Evolutionary conservation across 2,888 invertebrate species (phyloP).

Genomic region (Heliconius sara): DNA sequence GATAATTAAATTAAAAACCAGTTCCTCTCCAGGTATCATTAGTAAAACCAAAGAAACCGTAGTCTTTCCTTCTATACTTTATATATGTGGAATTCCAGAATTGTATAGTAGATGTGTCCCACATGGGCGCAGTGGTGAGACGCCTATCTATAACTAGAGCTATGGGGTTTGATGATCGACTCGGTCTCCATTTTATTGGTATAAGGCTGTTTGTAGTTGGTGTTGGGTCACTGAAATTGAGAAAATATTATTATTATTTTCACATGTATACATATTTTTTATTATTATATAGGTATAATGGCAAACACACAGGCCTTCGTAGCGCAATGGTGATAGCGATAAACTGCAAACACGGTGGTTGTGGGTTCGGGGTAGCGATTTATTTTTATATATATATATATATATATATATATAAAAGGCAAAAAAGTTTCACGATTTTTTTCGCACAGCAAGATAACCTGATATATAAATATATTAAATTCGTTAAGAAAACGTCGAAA

Average conservation of each 20-base stretch:
- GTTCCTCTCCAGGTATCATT: slow-evolving; percentile 37
- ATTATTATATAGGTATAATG: background rate
- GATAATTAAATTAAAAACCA: background rate
- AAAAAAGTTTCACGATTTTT: too few species aligned
- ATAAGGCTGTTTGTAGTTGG: slow-evolving; percentile 60
- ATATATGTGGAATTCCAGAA: slow-evolving; percentile 76
- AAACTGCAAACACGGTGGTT: too few species aligned
- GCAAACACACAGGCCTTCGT: too few species aligned
- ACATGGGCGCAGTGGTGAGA: slow-evolving; percentile 66
- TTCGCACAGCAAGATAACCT: too few species aligned
- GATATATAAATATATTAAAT: too few species aligned
- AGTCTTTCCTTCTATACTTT: slow-evolving; percentile 63
- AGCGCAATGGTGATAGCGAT: too few species aligned
- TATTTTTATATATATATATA: too few species aligned
- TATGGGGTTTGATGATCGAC: slow-evolving; percentile 64
- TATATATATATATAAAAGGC: too few species aligned
- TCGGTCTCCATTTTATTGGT: slow-evolving; percentile 71
- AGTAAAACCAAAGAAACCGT: slow-evolving; percentile 47
- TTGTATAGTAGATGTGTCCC: slow-evolving; percentile 61
- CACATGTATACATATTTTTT: background rate
- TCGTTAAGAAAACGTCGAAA: too few species aligned
- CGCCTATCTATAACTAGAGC: slow-evolving; percentile 68
- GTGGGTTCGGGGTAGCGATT: too few species aligned
- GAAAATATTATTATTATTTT: background rate
- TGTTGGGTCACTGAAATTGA: slow-evolving; percentile 71